Conservation (phyloP, 2,888 invertebrate species). For the Acleris cristana region DNA sequence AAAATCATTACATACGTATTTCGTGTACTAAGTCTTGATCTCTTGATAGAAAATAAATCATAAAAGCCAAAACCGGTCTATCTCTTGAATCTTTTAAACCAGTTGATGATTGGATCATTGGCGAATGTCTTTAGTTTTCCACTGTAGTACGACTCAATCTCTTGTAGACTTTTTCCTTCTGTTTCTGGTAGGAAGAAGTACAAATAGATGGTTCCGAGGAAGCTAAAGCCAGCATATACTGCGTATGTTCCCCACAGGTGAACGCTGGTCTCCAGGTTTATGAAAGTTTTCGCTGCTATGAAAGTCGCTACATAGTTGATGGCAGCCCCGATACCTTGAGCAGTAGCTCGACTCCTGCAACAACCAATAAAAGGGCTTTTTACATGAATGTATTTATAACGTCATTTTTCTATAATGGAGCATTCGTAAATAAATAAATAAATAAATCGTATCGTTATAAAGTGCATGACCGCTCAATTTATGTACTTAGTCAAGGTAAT, state of each 20-base stretch:
- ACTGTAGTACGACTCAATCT: constrained; percentile 76
- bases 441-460: too few relatives aligned
- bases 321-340: constrained; percentile 81
- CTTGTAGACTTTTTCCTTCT: constrained; percentile 78
- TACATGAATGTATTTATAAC: not conserved
- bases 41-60: constrained; percentile 36
- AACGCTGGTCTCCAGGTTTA: constrained; percentile 70
- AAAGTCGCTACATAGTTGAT: constrained; percentile 80
- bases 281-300: constrained; percentile 79
- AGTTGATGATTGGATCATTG: constrained; percentile 70
- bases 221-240: constrained; percentile 73
- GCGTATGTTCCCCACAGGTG: constrained; percentile 79
- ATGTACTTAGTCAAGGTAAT: too few relatives aligned
- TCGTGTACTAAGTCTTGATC: constrained; percentile 35
- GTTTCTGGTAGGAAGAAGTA: constrained; percentile 83
- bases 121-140: constrained; percentile 69
- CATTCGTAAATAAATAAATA: too few relatives aligned
- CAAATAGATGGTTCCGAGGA: constrained; percentile 74
- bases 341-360: constrained; percentile 78
- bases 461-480: too few relatives aligned
- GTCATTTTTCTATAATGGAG: not conserved
- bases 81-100: constrained; percentile 61
- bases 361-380: constrained; percentile 9
- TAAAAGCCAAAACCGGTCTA: constrained; percentile 39
- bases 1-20: not conserved